phyloP scores from a whole-genome alignment of 2,888 invertebrate genomes.

The Acholoe squamosa region DNA sequence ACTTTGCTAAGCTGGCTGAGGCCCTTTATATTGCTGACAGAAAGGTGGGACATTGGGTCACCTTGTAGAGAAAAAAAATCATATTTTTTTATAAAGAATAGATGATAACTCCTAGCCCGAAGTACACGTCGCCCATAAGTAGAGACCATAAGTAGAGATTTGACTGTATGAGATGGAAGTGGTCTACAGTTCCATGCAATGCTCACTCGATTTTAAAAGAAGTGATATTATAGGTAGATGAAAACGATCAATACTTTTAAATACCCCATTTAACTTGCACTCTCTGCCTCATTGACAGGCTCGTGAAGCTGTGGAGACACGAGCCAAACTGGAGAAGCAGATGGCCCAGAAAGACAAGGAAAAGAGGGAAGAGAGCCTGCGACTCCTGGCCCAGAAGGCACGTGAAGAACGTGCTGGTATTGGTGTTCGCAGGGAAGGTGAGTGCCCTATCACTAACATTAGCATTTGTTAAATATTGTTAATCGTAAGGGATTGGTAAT shows the following conservation, averaged over 20 bases:
- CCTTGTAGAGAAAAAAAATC: not conserved
- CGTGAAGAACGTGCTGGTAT: conserved; percentile 96
- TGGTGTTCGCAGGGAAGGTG: conserved; percentile 81
- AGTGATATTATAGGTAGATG: too few species aligned
- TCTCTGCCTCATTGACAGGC: conserved; percentile 85
- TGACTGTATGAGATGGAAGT: too few species aligned
- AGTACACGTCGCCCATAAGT: too few species aligned
- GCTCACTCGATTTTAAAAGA: too few species aligned
- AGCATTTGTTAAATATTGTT: too few species aligned
- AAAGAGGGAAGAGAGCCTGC: conserved; percentile 96
- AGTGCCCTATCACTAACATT: not conserved
- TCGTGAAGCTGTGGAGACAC: conserved; percentile 97
- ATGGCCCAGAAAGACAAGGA: conserved; percentile 99
- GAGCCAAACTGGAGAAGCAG: conserved; percentile 97
- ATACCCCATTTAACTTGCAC: too few species aligned
- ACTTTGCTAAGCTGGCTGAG: conserved; percentile 98
- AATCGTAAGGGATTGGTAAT: too few species aligned
- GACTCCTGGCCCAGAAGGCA: conserved; percentile 96
- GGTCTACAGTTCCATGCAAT: too few species aligned
- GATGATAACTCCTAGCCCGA: too few species aligned
- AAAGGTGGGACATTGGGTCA: conserved; percentile 85
- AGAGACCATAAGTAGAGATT: too few species aligned
- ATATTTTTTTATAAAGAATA: not conserved
- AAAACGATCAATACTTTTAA: too few species aligned
- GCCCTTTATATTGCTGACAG: conserved; percentile 98